Evolutionary conservation across 2,113 vertebrate species (phyloP).

Genomic region (Gulo gulo): DNA sequence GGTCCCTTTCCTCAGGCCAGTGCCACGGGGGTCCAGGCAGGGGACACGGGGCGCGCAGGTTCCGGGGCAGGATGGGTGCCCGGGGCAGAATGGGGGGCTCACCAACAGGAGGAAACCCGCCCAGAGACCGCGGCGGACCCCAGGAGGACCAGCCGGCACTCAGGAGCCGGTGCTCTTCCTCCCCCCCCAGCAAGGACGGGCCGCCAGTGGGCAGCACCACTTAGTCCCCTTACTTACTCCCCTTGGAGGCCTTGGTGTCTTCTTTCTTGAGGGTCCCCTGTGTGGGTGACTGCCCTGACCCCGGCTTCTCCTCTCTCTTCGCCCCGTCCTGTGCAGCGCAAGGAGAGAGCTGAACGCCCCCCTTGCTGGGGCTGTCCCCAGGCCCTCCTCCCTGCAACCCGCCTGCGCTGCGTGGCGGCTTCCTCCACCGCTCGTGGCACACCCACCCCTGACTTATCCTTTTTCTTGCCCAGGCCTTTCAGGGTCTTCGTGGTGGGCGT

Average conservation of each 20-base stretch:
- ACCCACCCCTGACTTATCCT: slow-evolving; percentile 74
- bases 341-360: neutral
- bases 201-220: neutral
- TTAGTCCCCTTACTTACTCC: slow-evolving; percentile 76
- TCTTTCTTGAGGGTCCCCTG: slow-evolving; percentile 74
- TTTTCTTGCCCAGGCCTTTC: slow-evolving; percentile 81
- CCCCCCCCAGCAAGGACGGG: neutral
- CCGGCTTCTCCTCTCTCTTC: slow-evolving; percentile 78
- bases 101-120: neutral
- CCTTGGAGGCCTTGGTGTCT: slow-evolving; percentile 66
- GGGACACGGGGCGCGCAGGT: neutral
- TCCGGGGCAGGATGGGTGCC: too few relatives aligned
- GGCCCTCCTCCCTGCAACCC: neutral
- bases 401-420: too few relatives aligned
- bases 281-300: neutral
- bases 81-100: too few relatives aligned
- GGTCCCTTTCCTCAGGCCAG: neutral
- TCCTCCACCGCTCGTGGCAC: neutral
- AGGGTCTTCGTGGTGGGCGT: slow-evolving; percentile 47
- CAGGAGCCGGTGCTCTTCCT: rapidly evolving
- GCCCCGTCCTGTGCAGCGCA: slow-evolving; percentile 48
- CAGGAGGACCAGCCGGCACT: neutral
- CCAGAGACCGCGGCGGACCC: neutral
- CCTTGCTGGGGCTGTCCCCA: rapidly evolving
- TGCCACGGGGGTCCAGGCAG: neutral